Conservation (phyloP, 2,888 invertebrate genomes). For the Dryococelus australis region DNA sequence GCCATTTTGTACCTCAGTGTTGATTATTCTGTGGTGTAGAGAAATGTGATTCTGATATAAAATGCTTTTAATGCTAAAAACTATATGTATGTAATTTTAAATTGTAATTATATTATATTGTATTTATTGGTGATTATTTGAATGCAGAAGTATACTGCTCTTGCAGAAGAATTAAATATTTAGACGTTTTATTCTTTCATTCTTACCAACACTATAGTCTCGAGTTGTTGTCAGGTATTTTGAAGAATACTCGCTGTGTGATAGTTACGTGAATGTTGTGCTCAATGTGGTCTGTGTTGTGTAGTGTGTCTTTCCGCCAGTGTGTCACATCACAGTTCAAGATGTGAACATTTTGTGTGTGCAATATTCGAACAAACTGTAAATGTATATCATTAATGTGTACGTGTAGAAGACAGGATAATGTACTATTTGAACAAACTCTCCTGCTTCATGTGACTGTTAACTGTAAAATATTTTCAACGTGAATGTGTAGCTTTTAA, state of each 20-base stretch:
- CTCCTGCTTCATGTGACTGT: not conserved
- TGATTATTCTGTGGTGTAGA: no score
- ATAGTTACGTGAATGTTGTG: not conserved
- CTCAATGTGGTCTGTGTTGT: not conserved
- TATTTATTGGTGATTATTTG: no score
- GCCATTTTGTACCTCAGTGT: no score
- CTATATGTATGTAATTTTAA: no score
- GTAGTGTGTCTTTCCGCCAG: not conserved
- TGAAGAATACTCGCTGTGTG: not conserved
- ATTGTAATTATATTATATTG: no score
- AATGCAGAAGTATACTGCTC: no score
- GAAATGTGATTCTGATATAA: no score
- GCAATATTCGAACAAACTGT: not conserved
- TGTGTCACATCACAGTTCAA: not conserved
- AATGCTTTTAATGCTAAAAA: no score
- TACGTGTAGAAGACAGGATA: conserved; percentile 12
- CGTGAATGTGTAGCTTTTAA: not conserved
- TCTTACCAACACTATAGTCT: not conserved
- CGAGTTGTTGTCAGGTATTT: not conserved
- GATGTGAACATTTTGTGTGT: not conserved
- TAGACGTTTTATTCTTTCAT: not conserved
- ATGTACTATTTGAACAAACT: not conserved
- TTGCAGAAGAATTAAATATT: no score
- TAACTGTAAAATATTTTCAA: not conserved
- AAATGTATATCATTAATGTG: not conserved